Evolutionary conservation across 2,797 vertebrate genomes (phyloP), one percentile per base, ranked within the genome.

Genomic region (Enteromius anoplus): DNA sequence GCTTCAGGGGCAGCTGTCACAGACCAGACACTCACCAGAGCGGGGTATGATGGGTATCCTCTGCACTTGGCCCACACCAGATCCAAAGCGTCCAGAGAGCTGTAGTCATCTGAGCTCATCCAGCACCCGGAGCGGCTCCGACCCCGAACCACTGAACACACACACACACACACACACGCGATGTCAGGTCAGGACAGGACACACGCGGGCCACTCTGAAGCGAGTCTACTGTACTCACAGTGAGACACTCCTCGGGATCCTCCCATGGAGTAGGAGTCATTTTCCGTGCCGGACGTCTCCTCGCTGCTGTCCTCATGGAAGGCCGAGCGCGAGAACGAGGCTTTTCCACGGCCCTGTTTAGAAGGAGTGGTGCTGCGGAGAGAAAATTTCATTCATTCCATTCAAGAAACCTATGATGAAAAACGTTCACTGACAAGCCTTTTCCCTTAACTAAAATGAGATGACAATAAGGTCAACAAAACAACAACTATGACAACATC

Each of bases 31-130:
- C 93, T 94, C 93, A 99, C 98, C 97, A 99, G 91, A 0, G 98
- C 98, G 0, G 98, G 98, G 90, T 99, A 99, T 0, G 98, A 99
- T 49, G 98, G 98, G 82, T 99, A 99, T 12, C 98, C 98, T 91
- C 98, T 92, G 92, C 98, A 99, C 89, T 99, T 99, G 87, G 98
- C 98, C 98, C 98, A 99, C 87, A 99, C 98, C 87, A 99, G 94
- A 91, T 98, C 97, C 91, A 99, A 92, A 85, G 98, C 97, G 32
- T 98, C 98, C 90, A 99, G 93, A 1, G 97, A 95, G 19, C 96
- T 96, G 89, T 97, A 98, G 83, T 99, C 98, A 0, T 99, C 97
- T 68, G 98, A 97, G 0, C 96, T 96, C 87, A 99, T 95, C 98
- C 98, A 99, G 87, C 97, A 97, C 5, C 92, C 93, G 0, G 97